Evolutionary conservation across 2,888 invertebrate species (phyloP).

Genomic region (Crepidodera aurea): DNA sequence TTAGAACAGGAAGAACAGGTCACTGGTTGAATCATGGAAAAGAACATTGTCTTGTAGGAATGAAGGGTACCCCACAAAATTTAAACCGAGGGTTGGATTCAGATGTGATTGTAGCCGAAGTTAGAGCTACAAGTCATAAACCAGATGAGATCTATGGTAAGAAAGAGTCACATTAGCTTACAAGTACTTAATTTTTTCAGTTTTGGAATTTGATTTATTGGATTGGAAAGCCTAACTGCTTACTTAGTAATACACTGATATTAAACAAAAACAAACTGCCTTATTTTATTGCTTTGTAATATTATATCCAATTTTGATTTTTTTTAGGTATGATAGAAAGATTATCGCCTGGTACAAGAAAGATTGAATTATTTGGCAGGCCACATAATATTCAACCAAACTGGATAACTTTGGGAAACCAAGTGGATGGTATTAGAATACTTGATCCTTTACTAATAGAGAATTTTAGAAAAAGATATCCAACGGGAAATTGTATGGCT

Average conservation of each 20-base stretch:
- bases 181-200: not conserved
- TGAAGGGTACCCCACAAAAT: slow-evolving; percentile 93
- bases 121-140: slow-evolving; percentile 96
- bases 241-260: too few species aligned
- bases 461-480: slow-evolving; percentile 90
- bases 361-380: slow-evolving; percentile 95
- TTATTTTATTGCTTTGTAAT: too few species aligned
- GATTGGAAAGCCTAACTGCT: too few species aligned
- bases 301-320: not conserved
- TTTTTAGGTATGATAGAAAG: slow-evolving; percentile 82
- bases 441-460: slow-evolving; percentile 92
- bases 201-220: too few species aligned
- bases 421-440: slow-evolving; percentile 92
- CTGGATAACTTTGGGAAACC: slow-evolving; percentile 98
- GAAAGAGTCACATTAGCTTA: slow-evolving; percentile 9
- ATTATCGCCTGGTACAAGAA: slow-evolving; percentile 94
- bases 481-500: slow-evolving; percentile 81
- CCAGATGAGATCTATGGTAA: slow-evolving; percentile 98
- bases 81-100: slow-evolving; percentile 94
- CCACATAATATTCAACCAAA: slow-evolving; percentile 98
- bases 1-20: slow-evolving; percentile 94
- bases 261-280: too few species aligned
- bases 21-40: slow-evolving; percentile 99
- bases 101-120: slow-evolving; percentile 98
- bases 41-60: slow-evolving; percentile 95